Conservation (phyloP, 2,888 invertebrate species). For the Dasysyrphus tricinctus region DNA sequence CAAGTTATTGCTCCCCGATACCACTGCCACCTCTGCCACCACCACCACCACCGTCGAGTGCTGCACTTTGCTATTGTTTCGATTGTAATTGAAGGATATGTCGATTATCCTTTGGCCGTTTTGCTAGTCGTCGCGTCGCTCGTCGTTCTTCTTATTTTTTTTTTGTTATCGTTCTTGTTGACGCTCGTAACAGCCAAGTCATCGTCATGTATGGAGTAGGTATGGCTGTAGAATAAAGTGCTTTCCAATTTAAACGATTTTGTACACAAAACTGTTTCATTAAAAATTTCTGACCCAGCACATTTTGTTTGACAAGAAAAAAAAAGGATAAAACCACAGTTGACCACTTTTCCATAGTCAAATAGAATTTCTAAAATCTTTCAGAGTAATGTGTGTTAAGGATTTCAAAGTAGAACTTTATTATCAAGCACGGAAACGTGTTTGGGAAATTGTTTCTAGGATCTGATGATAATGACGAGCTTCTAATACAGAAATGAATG, state of each 20-base stretch:
- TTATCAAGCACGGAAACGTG: background rate
- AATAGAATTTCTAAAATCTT: background rate
- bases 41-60: background rate
- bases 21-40: background rate
- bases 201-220: background rate
- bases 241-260: slow-evolving; percentile 54
- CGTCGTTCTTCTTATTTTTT: background rate
- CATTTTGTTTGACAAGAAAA: background rate
- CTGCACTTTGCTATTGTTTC: slow-evolving; percentile 48
- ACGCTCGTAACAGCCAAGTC: slow-evolving; percentile 1
- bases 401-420: background rate
- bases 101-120: slow-evolving; percentile 63
- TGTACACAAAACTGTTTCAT: slow-evolving; percentile 47
- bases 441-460: too few species aligned
- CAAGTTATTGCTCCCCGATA: slow-evolving; percentile 52
- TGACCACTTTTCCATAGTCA: background rate
- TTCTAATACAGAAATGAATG: too few species aligned
- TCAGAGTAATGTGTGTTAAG: background rate
- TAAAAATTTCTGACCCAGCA: slow-evolving; percentile 32
- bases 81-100: slow-evolving; percentile 69
- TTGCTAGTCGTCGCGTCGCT: slow-evolving; percentile 30
- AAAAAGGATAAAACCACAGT: background rate
- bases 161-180: background rate
- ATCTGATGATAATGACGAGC: too few species aligned
- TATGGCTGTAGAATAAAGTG: slow-evolving; percentile 18